A percentile compares a stretch with the other conserved stretches of the same genome.
Evolutionary conservation across 1,140 invertebrate genomes (phyloP).

Genomic region (Ditylenchus dipsaci): DNA sequence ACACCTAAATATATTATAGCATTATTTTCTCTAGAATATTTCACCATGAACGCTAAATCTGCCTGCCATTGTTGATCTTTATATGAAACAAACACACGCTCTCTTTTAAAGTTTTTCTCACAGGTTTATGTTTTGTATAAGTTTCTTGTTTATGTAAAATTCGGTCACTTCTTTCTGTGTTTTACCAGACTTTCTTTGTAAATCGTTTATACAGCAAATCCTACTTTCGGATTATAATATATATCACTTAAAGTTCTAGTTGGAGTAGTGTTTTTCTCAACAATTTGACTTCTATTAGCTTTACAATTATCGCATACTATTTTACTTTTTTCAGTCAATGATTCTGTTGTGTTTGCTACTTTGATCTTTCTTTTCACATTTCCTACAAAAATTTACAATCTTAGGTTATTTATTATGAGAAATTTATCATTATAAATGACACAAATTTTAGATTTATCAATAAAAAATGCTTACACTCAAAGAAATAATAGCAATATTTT

Average conservation of each 20-base stretch:
- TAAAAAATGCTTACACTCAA: conserved; percentile 32
- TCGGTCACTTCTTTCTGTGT: conserved; percentile 26
- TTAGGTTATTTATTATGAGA: conserved; percentile 11
- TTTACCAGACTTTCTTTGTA: conserved; percentile 28
- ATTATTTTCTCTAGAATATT: conserved; percentile 57
- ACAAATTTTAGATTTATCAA: conserved; percentile 28
- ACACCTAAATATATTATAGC: conserved; percentile 61
- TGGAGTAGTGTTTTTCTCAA: conserved; percentile 19
- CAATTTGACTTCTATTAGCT: conserved; percentile 23
- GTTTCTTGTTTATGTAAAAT: conserved; percentile 36
- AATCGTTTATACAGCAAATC: conserved; percentile 28
- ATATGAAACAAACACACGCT: conserved; percentile 31
- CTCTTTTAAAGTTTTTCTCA: conserved; percentile 20
- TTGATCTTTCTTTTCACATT: conserved; percentile 27
- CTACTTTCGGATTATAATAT: conserved; percentile 26
- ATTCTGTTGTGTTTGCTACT: conserved; percentile 6
- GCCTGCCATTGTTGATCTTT: conserved; percentile 59
- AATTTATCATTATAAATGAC: conserved; percentile 21
- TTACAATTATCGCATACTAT: conserved; percentile 17
- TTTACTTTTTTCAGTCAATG: conserved; percentile 15
- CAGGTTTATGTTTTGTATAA: conserved; percentile 34
- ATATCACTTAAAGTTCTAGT: conserved; percentile 17
- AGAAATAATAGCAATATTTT: conserved; percentile 22
- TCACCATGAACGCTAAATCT: conserved; percentile 57
- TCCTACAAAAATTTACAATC: conserved; percentile 12